These are phyloP conservation scores for Syrphus vitripennis DNA, from an alignment of 2,888 invertebrate genomes.

Conservation along the genomic window DNA sequence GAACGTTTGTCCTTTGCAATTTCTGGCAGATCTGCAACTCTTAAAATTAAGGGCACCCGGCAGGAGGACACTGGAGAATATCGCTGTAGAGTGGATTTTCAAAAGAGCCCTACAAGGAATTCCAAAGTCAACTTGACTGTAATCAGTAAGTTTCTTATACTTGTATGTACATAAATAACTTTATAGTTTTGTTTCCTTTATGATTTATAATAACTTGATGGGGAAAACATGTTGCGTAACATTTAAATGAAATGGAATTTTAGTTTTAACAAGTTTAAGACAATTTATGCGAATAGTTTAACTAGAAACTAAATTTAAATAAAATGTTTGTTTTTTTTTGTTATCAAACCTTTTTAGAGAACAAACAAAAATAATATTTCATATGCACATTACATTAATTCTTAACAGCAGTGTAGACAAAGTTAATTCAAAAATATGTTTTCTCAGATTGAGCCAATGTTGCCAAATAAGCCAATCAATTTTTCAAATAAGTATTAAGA, in stretches of 20 bases:
- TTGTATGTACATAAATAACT: not conserved
- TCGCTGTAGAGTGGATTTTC: constrained; percentile 94
- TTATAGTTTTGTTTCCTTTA: not conserved
- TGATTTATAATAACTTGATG: no score
- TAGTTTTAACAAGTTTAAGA: not conserved
- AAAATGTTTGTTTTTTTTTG: not conserved
- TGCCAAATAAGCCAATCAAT: no score
- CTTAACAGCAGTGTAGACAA: not conserved
- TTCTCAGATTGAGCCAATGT: not conserved
- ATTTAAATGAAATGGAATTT: not conserved
- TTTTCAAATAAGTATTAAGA: no score
- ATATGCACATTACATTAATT: not conserved
- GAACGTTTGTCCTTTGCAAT: constrained; percentile 90
- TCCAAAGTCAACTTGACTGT: constrained; percentile 93
- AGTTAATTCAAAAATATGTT: not conserved
- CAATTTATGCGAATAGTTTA: not conserved
- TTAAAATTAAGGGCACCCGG: constrained; percentile 88
- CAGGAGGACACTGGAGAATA: constrained; percentile 91
- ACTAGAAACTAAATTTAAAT: not conserved
- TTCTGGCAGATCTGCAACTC: constrained; percentile 88
- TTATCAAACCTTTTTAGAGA: not conserved
- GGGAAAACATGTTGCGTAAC: not conserved
- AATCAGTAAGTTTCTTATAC: constrained; percentile 87
- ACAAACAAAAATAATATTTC: not conserved
- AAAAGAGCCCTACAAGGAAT: constrained; percentile 93